Percentiles rank a stretch among this genome's conserved stretches.
Evolutionary conservation across 2,888 invertebrate species (phyloP).

Genomic region (Drosophila demipolita): DNA sequence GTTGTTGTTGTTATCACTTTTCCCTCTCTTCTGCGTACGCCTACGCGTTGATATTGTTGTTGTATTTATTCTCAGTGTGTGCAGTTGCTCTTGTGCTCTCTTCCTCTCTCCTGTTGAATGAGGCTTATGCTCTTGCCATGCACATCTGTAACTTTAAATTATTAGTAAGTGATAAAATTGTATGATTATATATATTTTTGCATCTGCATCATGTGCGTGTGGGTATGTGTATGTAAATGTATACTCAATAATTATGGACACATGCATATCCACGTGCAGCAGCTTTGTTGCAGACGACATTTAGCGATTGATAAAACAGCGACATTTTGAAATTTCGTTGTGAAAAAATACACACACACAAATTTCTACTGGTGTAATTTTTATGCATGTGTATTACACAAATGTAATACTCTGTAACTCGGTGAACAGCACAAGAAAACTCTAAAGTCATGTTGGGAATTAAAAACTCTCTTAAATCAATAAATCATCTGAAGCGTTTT

Average conservation of each 20-base stretch:
- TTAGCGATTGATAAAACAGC: not conserved
- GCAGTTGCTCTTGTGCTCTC: not conserved
- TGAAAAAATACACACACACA: not conserved
- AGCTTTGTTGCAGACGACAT: not conserved
- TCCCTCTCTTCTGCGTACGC: slow-evolving; percentile 14
- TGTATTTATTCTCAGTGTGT: slow-evolving; percentile 5
- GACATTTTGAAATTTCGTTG: not conserved
- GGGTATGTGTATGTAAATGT: not conserved
- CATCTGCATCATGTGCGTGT: not conserved
- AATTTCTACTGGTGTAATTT: not conserved
- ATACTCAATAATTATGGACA: slow-evolving; percentile 1
- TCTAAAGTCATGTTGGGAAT: not conserved
- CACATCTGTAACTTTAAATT: slow-evolving; percentile 43
- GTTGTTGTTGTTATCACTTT: slow-evolving; percentile 8
- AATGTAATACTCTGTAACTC: slow-evolving; percentile 5
- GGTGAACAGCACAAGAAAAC: not conserved
- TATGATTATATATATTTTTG: not conserved
- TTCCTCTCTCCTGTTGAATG: not conserved
- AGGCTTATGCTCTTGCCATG: not conserved
- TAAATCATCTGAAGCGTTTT: not conserved
- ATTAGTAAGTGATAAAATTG: slow-evolving; percentile 40
- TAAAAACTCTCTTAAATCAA: not conserved
- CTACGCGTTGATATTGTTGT: slow-evolving; percentile 31
- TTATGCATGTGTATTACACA: not conserved
- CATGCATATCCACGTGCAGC: not conserved